These are phyloP conservation scores for Petrocephalus sullivani DNA, from an alignment of 2,797 vertebrate species.

Conservation along the genomic window DNA sequence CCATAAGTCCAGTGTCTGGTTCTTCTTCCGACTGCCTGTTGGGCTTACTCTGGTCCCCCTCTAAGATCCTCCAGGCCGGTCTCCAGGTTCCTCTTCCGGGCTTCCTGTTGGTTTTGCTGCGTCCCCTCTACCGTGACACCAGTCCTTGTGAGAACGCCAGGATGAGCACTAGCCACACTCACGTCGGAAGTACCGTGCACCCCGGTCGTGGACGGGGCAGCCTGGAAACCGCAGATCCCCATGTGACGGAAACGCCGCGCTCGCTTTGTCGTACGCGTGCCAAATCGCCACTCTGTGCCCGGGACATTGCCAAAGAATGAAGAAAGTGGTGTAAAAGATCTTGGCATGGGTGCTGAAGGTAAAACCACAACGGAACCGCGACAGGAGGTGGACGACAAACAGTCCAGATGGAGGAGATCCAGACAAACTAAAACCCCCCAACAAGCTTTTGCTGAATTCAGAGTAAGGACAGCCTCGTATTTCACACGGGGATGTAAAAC, in stretches of 20 bases:
- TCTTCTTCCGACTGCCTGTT: not conserved
- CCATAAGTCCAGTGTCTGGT: too few species aligned
- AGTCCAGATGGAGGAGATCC: not conserved
- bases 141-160: not conserved
- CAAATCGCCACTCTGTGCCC: not conserved
- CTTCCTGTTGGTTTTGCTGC: not conserved
- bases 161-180: not conserved
- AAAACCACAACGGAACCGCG: not conserved
- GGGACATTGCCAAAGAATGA: not conserved
- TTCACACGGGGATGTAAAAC: not conserved
- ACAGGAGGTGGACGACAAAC: not conserved
- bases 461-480: not conserved
- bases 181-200: not conserved
- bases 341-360: not conserved
- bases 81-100: not conserved
- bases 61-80: not conserved
- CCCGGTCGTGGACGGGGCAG: not conserved
- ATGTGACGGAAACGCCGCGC: not conserved
- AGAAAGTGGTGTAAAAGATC: not conserved
- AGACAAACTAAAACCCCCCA: not conserved
- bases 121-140: not conserved
- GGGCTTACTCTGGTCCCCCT: not conserved
- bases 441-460: not conserved
- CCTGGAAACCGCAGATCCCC: not conserved
- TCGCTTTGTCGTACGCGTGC: not conserved